A percentile compares a stretch with the other conserved stretches of the same genome.
phyloP scores from a whole-genome alignment of 2,888 invertebrate species.

The Pachymerium ferrugineum region DNA sequence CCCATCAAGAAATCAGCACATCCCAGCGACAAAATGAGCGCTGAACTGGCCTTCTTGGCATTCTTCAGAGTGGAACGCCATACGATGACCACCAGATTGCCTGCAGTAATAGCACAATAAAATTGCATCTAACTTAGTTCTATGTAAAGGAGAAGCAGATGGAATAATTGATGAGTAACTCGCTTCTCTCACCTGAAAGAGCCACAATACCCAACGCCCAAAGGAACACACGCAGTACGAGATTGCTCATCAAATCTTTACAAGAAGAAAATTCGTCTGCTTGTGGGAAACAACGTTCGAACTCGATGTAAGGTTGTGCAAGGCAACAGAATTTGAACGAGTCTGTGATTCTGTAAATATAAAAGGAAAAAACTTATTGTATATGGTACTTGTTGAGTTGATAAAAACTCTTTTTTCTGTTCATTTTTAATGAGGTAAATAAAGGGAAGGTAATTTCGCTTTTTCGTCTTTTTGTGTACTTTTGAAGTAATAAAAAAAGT shows the following conservation, averaged over 20 bases:
- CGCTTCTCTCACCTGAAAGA: slow-evolving; percentile 36
- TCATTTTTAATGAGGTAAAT: too few relatives aligned
- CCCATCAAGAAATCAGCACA: slow-evolving; percentile 44
- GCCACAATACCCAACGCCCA: slow-evolving; percentile 42
- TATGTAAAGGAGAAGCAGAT: slow-evolving; percentile 2
- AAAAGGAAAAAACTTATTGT: not conserved
- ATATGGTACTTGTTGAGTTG: not conserved
- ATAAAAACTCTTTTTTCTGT: too few relatives aligned
- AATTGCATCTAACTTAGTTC: not conserved
- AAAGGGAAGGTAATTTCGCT: too few relatives aligned
- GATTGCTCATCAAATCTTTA: slow-evolving; percentile 42
- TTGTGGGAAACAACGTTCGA: slow-evolving; percentile 40
- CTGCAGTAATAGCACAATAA: slow-evolving; percentile 32
- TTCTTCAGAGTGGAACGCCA: slow-evolving; percentile 42
- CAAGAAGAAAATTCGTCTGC: slow-evolving; percentile 44
- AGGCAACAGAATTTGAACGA: slow-evolving; percentile 42
- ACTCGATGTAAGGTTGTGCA: slow-evolving; percentile 38
- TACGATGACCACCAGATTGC: slow-evolving; percentile 41
- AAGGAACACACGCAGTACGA: slow-evolving; percentile 40
- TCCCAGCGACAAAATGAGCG: slow-evolving; percentile 43
- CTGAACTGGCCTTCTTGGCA: slow-evolving; percentile 43
- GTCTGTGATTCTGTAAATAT: slow-evolving; percentile 35
- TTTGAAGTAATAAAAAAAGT: too few relatives aligned
- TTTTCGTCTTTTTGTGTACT: too few relatives aligned
- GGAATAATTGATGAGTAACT: slow-evolving; percentile 19